Evolutionary conservation across 2,797 vertebrate species (phyloP).

Genomic region (Pangasius macronema): DNA sequence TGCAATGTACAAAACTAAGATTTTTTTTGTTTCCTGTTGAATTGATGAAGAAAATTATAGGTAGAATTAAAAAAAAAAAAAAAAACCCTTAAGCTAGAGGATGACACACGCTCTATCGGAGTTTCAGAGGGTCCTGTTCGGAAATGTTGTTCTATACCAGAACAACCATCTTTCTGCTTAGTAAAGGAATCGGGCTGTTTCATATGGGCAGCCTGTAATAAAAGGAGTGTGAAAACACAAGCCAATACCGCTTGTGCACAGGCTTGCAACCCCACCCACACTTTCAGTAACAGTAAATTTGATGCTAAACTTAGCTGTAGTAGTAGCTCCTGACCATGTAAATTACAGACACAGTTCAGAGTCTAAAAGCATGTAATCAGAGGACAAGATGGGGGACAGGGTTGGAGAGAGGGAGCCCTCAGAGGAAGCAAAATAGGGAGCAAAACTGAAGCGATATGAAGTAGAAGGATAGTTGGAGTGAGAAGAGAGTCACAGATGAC

Average conservation of each 20-base stretch:
- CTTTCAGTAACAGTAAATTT: conserved; percentile 83
- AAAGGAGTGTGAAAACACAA: conserved; percentile 83
- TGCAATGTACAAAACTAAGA: not conserved
- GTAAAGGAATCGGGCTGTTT: conserved; percentile 76
- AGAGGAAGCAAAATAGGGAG: conserved; percentile 31
- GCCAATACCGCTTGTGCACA: conserved; percentile 73
- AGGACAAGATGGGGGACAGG: conserved; percentile 60
- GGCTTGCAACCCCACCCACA: conserved; percentile 78
- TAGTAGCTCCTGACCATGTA: conserved; percentile 79
- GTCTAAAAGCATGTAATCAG: conserved; percentile 78
- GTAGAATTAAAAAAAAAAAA: not conserved
- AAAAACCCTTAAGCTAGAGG: not conserved
- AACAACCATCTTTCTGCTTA: no score
- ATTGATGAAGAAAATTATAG: not conserved
- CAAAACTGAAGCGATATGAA: conserved; percentile 33
- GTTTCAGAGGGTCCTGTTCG: no score
- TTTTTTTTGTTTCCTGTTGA: not conserved
- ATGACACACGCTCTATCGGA: no score
- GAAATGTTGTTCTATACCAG: no score
- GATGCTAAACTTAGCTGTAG: conserved; percentile 80
- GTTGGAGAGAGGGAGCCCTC: conserved; percentile 53
- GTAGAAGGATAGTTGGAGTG: conserved; percentile 24
- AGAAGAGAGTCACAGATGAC: not conserved
- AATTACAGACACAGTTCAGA: conserved; percentile 77
- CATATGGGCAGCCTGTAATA: conserved; percentile 79